phyloP scores from a whole-genome alignment of 1,140 invertebrate species.

The Zaprionus capensis region DNA sequence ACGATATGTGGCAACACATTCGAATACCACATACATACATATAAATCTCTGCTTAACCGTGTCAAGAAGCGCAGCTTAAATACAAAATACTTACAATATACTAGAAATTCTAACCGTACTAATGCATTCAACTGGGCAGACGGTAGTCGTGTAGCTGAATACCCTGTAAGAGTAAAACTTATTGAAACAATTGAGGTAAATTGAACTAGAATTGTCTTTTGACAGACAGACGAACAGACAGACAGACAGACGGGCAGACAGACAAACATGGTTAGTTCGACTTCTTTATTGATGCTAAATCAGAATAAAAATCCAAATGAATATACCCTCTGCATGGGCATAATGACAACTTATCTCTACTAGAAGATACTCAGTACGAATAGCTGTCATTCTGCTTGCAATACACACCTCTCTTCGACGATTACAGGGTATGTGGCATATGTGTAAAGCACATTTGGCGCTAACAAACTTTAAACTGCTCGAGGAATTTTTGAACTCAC shows the following conservation, averaged over 20 bases:
- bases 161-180: neutral
- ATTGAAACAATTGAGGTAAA: neutral
- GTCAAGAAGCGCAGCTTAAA: slow-evolving; percentile 50
- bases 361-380: neutral
- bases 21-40: neutral
- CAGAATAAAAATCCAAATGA: no score
- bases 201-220: neutral
- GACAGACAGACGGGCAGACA: no score
- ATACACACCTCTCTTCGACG: neutral
- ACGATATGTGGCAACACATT: neutral
- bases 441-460: neutral
- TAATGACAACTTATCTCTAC: neutral
- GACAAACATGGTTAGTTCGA: no score
- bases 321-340: no score
- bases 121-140: slow-evolving; percentile 29
- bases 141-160: slow-evolving; percentile 2
- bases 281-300: no score
- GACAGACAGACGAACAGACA: no score
- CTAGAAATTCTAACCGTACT: slow-evolving; percentile 15
- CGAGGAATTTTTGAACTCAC: neutral
- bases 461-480: neutral
- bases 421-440: neutral
- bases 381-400: neutral
- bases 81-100: slow-evolving; percentile 38
- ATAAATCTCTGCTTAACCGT: slow-evolving; percentile 37